Evolutionary conservation across 1,140 invertebrate genomes (phyloP).

Genomic region (Macrobrachium rosenbergii): DNA sequence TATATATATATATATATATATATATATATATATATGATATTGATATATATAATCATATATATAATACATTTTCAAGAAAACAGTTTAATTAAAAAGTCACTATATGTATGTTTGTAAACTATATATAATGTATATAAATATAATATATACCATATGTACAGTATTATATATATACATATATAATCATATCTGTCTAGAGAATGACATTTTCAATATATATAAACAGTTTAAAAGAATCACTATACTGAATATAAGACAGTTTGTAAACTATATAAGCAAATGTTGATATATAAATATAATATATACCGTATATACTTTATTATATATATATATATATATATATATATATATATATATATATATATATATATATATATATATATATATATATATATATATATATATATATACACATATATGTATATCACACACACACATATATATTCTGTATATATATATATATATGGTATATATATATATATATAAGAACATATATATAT

Average conservation of each 20-base stretch:
- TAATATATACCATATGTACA: too few species aligned
- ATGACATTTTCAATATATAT: too few species aligned
- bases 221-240: too few species aligned
- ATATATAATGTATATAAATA: too few species aligned
- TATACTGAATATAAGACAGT: too few species aligned
- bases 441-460: background rate
- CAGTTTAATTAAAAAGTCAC: too few species aligned
- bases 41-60: background rate
- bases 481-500: background rate
- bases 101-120: too few species aligned
- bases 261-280: too few species aligned
- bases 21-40: slow-evolving; percentile 7
- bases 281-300: slow-evolving; percentile 9
- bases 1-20: slow-evolving; percentile 11
- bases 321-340: slow-evolving; percentile 20
- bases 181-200: too few species aligned
- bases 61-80: too few species aligned
- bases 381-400: slow-evolving; percentile 5
- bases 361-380: slow-evolving; percentile 20
- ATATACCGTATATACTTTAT: background rate
- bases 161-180: too few species aligned
- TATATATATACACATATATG: slow-evolving; percentile 4
- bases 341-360: slow-evolving; percentile 17
- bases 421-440: slow-evolving; percentile 8
- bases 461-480: slow-evolving; percentile 7